Percentiles rank a stretch among this genome's conserved stretches.
These are phyloP conservation scores for Gryllus bimaculatus DNA, from an alignment of 1,140 invertebrate species.

Conservation along the genomic window DNA sequence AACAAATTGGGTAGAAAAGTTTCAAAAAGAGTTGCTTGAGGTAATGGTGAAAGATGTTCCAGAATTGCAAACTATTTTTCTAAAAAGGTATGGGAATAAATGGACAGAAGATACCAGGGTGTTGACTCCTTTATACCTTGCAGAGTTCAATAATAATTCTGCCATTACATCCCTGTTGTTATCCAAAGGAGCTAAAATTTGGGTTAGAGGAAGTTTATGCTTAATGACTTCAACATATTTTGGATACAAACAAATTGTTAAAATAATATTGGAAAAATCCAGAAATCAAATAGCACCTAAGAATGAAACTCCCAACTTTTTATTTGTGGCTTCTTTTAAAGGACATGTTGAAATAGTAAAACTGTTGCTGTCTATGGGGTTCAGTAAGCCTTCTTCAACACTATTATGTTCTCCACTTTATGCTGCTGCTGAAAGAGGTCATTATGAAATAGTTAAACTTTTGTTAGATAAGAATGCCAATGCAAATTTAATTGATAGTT, in stretches of 20 bases:
- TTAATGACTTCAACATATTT: neutral
- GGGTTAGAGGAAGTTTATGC: too few relatives aligned
- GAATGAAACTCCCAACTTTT: neutral
- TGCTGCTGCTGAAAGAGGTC: neutral
- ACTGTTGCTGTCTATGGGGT: conserved; percentile 34
- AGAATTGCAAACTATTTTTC: neutral
- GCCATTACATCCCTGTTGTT: too few relatives aligned
- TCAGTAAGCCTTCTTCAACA: conserved; percentile 27
- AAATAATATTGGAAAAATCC: neutral
- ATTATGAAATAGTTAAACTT: conserved; percentile 18
- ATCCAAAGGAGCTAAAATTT: too few relatives aligned
- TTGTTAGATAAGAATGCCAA: conserved; percentile 18
- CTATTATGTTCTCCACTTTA: neutral
- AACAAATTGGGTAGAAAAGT: conserved; percentile 36
- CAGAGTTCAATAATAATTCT: neutral
- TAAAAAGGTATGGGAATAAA: neutral
- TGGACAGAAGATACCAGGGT: neutral
- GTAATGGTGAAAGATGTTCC: neutral
- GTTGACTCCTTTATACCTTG: neutral
- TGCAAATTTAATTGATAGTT: conserved; percentile 6
- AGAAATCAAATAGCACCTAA: neutral
- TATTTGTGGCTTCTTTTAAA: conserved; percentile 38
- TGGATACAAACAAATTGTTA: neutral
- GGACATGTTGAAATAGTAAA: conserved; percentile 38
- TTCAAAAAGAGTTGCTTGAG: conserved; percentile 25